These are phyloP conservation scores for Thysanoteuthis rhombus DNA, from an alignment of 2,888 invertebrate species.

Conservation along the genomic window DNA sequence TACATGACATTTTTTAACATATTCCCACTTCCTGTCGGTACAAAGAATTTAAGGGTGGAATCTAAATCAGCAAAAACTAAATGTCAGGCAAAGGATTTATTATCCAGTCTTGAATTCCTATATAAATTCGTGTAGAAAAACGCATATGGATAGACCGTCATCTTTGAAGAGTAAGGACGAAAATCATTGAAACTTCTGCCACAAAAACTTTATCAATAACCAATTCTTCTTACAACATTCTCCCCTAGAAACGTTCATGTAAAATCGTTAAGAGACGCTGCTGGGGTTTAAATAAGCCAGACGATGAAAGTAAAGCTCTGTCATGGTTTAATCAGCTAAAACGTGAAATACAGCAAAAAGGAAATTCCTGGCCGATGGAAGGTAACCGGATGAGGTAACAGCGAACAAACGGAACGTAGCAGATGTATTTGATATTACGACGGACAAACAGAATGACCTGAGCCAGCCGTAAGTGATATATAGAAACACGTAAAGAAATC, in stretches of 20 bases:
- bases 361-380: background rate
- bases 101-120: too few species aligned
- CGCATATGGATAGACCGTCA: background rate
- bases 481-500: slow-evolving; percentile 12
- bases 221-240: too few species aligned
- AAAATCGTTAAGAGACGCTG: background rate
- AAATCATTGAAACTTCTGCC: background rate
- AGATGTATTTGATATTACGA: background rate
- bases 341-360: background rate
- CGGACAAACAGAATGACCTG: background rate
- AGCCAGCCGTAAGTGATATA: background rate
- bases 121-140: background rate
- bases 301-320: background rate
- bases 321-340: background rate
- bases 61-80: too few species aligned
- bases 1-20: too few species aligned
- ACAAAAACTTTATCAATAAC: too few species aligned
- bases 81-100: too few species aligned
- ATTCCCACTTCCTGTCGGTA: too few species aligned
- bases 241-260: too few species aligned
- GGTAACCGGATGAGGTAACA: background rate
- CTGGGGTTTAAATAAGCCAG: background rate
- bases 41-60: too few species aligned
- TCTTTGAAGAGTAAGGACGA: background rate
- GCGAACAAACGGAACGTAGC: too few species aligned